Evolutionary conservation across 2,888 invertebrate species (phyloP), one percentile per base, ranked within the genome.

Genomic region (Apodemia zela): DNA sequence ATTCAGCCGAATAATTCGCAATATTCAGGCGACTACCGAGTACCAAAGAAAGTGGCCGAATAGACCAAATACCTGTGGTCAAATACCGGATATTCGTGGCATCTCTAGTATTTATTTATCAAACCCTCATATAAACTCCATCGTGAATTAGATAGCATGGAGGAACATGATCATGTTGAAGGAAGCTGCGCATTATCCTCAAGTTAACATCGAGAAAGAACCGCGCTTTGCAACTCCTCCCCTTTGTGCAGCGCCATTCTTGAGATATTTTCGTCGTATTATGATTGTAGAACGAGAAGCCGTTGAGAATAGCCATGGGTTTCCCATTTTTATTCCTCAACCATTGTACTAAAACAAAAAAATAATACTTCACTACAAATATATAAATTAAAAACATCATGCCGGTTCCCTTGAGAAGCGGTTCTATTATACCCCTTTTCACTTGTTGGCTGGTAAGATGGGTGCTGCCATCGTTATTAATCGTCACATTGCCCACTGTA

Each of bases 181-280:
- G 38, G 11, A 64, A 63, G 0, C 61, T 60, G 0, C 62, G 51
- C 15, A 63, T n/a, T 2, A 57, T 58, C 25, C 29, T n/a, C 17
- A 67, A 33, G 0, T 63, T 7, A 3, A 60, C 47, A 7, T 60
- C 35, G 35, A 61, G 61, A 7, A 51, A 61, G 13, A 66, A 61
- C 1, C 66, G 65, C 0, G 73, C 71, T 21, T 62, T 72, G 51
- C 74, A 75, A 5, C 42, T n/a, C 10, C 60, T 59, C 1, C 69
- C 71, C 18, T 59, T 67, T 0, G 72, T 72, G 59, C 77, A 76
- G 0, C 66, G 60, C 76, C 76, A 76, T n/a, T 42, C 38, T 38
- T 35, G 8, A 29, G 11, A 3, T n/a, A 13, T 21, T 17, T 42
- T 54, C 13, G 64, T 65, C 3, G 61, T 61, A 13, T 68, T 66